Evolutionary conservation across 2,797 vertebrate species (phyloP).

Genomic region (Myiotriccus ornatus): DNA sequence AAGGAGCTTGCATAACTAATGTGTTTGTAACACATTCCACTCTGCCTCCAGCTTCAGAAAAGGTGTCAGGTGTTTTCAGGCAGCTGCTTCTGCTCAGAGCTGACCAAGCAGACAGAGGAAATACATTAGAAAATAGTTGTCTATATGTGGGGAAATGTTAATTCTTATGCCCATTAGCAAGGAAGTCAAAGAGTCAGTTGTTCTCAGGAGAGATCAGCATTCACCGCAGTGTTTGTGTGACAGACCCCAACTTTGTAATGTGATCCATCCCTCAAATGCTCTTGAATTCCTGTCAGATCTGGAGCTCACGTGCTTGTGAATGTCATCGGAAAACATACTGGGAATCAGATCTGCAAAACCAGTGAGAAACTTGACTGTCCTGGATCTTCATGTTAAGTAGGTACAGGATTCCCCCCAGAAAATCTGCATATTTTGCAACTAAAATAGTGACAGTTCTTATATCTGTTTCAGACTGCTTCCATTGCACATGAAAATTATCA

Average conservation of each 20-base stretch:
- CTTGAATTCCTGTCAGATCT: not conserved
- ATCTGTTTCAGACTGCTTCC: not conserved
- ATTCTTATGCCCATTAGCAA: slow-evolving; percentile 28
- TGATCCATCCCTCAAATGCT: not conserved
- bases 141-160: not conserved
- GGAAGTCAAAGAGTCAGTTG: slow-evolving; percentile 34
- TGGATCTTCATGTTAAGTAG: not conserved
- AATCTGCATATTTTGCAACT: not conserved
- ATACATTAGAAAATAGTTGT: slow-evolving; percentile 7
- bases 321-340: not conserved
- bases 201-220: not conserved
- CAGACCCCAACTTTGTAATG: not conserved
- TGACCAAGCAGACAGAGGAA: not conserved
- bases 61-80: not conserved
- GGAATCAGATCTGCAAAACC: not conserved
- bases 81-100: not conserved
- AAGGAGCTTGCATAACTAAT: not conserved
- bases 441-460: not conserved
- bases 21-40: not conserved
- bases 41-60: not conserved
- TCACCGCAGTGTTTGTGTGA: not conserved
- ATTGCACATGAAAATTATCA: not conserved
- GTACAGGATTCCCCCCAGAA: not conserved
- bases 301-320: not conserved
- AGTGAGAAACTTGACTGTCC: not conserved